phyloP scores from a whole-genome alignment of 2,113 vertebrate genomes.

The Daubentonia madagascariensis region DNA sequence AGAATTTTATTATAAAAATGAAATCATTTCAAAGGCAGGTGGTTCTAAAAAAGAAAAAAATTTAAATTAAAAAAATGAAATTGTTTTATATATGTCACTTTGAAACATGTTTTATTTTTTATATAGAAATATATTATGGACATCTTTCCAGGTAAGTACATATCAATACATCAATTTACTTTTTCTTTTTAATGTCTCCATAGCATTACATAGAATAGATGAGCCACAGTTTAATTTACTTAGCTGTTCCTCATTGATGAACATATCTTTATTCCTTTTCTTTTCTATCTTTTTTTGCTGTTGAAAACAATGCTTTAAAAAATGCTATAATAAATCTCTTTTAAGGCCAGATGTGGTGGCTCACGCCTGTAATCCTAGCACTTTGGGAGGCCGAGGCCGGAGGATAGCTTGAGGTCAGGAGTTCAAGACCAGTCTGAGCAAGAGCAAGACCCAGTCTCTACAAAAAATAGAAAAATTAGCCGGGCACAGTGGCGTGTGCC shows the following conservation, averaged over 20 bases:
- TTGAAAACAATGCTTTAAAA: neutral
- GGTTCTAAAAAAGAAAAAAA: too few species aligned
- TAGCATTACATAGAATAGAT: neutral
- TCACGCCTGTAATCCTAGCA: too few species aligned
- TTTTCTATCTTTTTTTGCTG: neutral
- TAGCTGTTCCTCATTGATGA: neutral
- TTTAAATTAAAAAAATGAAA: too few species aligned
- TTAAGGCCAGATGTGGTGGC: too few species aligned
- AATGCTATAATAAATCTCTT: neutral
- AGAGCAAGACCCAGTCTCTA: too few species aligned
- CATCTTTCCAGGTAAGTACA: neutral
- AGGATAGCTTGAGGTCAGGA: too few species aligned
- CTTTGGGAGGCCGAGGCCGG: too few species aligned
- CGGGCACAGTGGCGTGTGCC: too few species aligned
- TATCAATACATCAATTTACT: neutral
- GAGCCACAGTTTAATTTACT: neutral
- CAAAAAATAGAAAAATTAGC: too few species aligned
- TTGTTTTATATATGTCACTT: neutral
- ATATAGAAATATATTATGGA: neutral
- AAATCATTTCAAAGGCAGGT: neutral
- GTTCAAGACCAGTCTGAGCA: too few species aligned
- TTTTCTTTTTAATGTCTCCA: neutral
- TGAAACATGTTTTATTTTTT: neutral
- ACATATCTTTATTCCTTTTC: neutral
- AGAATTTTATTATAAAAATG: neutral